Evolutionary conservation across 1,140 invertebrate genomes (phyloP).

Genomic region (Trichonephila clavata): DNA sequence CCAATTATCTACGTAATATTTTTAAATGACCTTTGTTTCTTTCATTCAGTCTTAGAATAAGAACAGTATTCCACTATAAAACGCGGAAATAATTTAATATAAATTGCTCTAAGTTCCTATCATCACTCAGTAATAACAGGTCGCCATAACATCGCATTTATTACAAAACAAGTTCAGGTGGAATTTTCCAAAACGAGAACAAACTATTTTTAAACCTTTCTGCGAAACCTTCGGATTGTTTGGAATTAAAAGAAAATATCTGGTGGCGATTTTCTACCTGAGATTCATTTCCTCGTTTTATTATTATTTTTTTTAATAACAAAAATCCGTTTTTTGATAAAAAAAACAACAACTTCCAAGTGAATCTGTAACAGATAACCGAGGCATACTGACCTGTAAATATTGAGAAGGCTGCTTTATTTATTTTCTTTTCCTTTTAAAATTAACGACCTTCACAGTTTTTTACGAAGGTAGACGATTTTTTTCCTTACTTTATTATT

Average conservation of each 20-base stretch:
- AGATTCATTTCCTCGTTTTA: background rate
- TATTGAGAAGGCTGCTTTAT: background rate
- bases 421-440: too few relatives aligned
- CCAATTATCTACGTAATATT: too few relatives aligned
- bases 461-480: background rate
- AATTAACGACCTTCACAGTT: conserved; percentile 41
- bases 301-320: background rate
- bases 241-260: conserved; percentile 23
- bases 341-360: background rate
- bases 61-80: too few relatives aligned
- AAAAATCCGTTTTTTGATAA: background rate
- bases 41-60: too few relatives aligned
- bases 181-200: background rate
- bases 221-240: background rate
- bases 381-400: conserved; percentile 39
- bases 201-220: conserved; percentile 42
- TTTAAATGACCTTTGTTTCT: too few relatives aligned
- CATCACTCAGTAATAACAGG: background rate
- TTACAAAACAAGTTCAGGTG: background rate
- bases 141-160: background rate
- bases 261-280: background rate
- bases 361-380: background rate
- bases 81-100: too few relatives aligned
- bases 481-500: background rate
- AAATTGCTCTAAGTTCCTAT: too few relatives aligned